Evolutionary conservation across 2,113 vertebrate genomes (phyloP), one percentile per base, ranked within the genome.

Genomic region (Gorsachius goisagi): DNA sequence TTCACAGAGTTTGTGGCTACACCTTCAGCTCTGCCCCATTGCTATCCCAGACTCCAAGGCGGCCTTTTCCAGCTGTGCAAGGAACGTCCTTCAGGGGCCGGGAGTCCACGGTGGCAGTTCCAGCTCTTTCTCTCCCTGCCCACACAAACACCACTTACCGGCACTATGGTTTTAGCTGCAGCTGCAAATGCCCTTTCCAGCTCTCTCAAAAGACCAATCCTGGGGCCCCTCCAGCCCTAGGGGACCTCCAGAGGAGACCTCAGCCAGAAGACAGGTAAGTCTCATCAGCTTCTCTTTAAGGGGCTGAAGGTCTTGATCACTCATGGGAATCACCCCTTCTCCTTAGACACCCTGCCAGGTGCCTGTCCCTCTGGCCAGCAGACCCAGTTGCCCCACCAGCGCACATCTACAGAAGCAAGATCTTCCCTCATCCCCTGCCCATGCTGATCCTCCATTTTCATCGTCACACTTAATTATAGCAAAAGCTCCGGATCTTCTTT

Each of bases 61-160:
- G 2, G 60, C 16, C 30, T 56, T 76, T 83, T 49, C 44, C 58
- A 83, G 72, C n/a, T 49, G 21, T 8, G 15, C 17, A 45, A 50
- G 62, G 49, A 71, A 47, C 3, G 0, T 37, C 24, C 24, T 45
- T 45, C 5, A 1, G 30, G 24, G 37, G 35, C 6, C 84, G 86
- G 55, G 16, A 75, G 52, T 24, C 41, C 37, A 27, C 5, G 28
- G 14, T 5, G 2, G 18, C 13, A 39, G 30, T 23, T 28, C 26
- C 45, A 69, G 45, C 9, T 80, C 39, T 79, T 33, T 50, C 6
- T 2, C 9, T 47, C 15, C 44, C n/a, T 44, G 72, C 30, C 53
- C 5, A 0, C 45, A 68, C 33, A 24, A 68, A 64, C 22, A n/a
- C 3, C 0, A 0, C 20, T 56, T 64, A n/a, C 21, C 26, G 8